phyloP scores from a whole-genome alignment of 2,797 vertebrate species.

The Melanotaenia pygmaea region DNA sequence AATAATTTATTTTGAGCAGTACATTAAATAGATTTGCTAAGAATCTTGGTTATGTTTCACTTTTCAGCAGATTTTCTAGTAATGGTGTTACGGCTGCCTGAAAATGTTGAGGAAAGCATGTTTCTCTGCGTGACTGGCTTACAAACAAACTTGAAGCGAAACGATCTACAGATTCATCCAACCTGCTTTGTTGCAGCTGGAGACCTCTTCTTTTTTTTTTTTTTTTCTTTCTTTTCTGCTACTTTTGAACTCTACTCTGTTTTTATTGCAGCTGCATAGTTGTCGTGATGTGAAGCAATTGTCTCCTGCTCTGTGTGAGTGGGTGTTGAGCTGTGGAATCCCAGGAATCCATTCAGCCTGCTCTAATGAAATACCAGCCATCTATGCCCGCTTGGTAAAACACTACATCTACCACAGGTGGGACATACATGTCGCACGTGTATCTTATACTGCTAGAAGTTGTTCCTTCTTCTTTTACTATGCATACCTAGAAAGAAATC shows the following conservation, averaged over 20 bases:
- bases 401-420: conserved; percentile 73
- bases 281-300: conserved; percentile 51
- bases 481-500: neutral
- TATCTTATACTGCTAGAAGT: neutral
- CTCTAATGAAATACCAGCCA: conserved; percentile 55
- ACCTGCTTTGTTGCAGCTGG: neutral
- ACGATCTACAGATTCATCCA: neutral
- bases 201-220: neutral
- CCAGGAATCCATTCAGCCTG: conserved; percentile 59
- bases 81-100: neutral
- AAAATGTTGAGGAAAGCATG: neutral
- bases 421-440: neutral
- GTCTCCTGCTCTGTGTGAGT: conserved; percentile 64
- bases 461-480: neutral
- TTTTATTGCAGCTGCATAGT: conserved; percentile 47
- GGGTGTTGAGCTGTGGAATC: conserved; percentile 70
- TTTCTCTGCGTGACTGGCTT: neutral
- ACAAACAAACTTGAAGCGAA: neutral
- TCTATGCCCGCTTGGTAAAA: conserved; percentile 68
- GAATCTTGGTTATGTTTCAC: neutral
- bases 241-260: neutral
- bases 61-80: neutral
- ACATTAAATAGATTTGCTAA: neutral
- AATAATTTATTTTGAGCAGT: neutral
- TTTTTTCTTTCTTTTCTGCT: neutral